phyloP scores from a whole-genome alignment of 2,888 invertebrate species.

The Seladonia tumulorum region DNA sequence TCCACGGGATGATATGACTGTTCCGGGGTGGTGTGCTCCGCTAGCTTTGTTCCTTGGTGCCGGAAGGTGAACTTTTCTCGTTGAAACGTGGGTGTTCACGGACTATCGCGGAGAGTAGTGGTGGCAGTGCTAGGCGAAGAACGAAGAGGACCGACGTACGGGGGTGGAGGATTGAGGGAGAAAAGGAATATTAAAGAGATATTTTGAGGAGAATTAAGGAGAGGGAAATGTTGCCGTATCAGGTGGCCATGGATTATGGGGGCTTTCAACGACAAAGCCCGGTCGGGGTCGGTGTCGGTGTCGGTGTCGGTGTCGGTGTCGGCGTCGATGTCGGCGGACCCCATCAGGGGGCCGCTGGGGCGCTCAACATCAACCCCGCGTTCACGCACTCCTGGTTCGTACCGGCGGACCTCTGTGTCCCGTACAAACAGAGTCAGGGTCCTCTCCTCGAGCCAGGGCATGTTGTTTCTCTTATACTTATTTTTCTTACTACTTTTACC shows the following conservation, averaged over 20 bases:
- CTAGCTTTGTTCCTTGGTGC: conserved; percentile 23
- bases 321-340: conserved; percentile 85
- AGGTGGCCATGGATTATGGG: conserved; percentile 92
- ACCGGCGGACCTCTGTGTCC: conserved; percentile 96
- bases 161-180: conserved; percentile 19
- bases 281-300: conserved; percentile 81
- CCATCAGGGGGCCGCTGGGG: conserved; percentile 93
- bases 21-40: conserved; percentile 25
- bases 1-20: conserved; percentile 43
- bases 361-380: conserved; percentile 89
- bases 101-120: conserved; percentile 9
- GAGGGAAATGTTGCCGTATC: conserved; percentile 91
- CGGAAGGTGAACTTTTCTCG: conserved; percentile 37
- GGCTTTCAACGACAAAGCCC: conserved; percentile 85
- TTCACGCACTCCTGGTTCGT: conserved; percentile 98
- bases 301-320: conserved; percentile 79
- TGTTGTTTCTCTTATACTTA: conserved; percentile 87
- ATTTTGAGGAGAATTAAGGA: conserved; percentile 2
- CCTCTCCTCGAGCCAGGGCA: conserved; percentile 97
- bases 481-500: conserved; percentile 57
- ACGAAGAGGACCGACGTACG: neutral
- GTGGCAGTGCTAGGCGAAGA: conserved; percentile 30
- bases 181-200: conserved; percentile 4
- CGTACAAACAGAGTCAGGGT: conserved; percentile 91
- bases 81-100: conserved; percentile 30